These are phyloP conservation scores for Halcyon smyrnensis DNA, from an alignment of 2,797 vertebrate species.

Conservation along the genomic window DNA sequence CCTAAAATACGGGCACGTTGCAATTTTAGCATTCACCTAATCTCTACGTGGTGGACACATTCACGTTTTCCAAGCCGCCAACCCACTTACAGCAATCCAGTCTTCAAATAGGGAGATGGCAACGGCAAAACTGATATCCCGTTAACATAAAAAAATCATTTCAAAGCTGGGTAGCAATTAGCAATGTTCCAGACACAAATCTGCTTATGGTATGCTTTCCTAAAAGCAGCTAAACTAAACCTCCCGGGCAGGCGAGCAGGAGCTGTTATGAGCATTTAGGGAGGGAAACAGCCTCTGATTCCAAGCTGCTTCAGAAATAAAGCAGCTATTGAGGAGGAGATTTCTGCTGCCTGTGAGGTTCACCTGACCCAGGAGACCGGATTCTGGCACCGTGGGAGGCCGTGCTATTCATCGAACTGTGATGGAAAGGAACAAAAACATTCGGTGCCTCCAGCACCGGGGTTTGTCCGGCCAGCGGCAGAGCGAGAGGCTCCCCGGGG, in stretches of 20 bases:
- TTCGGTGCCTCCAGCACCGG: rapidly evolving
- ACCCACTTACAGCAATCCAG: not conserved
- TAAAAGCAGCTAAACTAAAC: not conserved
- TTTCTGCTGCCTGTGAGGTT: slow-evolving; percentile 6
- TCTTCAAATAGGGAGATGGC: not conserved
- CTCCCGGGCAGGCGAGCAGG: not conserved
- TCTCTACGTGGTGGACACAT: not conserved
- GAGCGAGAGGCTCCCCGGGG: not conserved
- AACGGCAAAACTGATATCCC: not conserved
- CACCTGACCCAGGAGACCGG: not conserved
- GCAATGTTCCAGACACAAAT: not conserved
- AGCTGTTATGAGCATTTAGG: not conserved
- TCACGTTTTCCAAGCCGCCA: not conserved
- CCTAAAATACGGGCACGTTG: not conserved
- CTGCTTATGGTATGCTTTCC: not conserved
- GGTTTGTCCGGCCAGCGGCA: not conserved
- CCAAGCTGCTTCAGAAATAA: slow-evolving; percentile 15
- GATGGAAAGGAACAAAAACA: not conserved
- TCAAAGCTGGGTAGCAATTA: not conserved
- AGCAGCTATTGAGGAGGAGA: not conserved
- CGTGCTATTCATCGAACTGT: not conserved
- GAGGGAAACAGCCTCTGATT: not conserved
- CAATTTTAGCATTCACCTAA: not conserved
- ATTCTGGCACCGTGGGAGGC: not conserved
- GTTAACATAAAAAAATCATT: not conserved